Percentiles rank a stretch among this genome's conserved stretches.
These are phyloP conservation scores for Lamellibrachia satsuma DNA, from an alignment of 2,888 invertebrate genomes.

Conservation along the genomic window DNA sequence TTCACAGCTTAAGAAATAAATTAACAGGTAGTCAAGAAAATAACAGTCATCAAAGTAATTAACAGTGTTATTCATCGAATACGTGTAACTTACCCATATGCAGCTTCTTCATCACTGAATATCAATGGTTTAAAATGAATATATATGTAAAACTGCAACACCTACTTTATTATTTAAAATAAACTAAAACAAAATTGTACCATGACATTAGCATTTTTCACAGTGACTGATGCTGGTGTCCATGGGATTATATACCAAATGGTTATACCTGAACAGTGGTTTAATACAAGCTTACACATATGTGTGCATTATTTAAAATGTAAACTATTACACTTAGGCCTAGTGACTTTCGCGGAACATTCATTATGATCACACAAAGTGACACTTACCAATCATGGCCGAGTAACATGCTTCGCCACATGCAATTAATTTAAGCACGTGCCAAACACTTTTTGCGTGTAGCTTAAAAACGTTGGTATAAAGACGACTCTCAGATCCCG, in stretches of 20 bases:
- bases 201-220: too few species aligned
- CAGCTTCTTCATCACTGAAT: background rate
- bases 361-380: background rate
- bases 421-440: background rate
- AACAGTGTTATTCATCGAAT: too few species aligned
- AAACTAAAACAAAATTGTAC: too few species aligned
- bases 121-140: background rate
- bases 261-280: background rate
- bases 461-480: background rate
- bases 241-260: too few species aligned
- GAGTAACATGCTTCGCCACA: background rate
- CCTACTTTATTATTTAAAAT: background rate
- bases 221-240: too few species aligned
- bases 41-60: too few species aligned
- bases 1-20: too few species aligned
- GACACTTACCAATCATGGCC: background rate
- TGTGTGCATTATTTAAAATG: background rate
- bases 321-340: background rate
- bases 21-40: too few species aligned
- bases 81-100: background rate
- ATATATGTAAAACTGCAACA: background rate
- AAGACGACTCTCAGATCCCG: background rate
- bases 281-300: background rate
- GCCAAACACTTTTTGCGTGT: background rate
- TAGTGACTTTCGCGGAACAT: too few species aligned